Base-by-base conservation (phyloP, 2,797 vertebrate genomes). In the Ctenochaetus hawaiiensis region DNA sequence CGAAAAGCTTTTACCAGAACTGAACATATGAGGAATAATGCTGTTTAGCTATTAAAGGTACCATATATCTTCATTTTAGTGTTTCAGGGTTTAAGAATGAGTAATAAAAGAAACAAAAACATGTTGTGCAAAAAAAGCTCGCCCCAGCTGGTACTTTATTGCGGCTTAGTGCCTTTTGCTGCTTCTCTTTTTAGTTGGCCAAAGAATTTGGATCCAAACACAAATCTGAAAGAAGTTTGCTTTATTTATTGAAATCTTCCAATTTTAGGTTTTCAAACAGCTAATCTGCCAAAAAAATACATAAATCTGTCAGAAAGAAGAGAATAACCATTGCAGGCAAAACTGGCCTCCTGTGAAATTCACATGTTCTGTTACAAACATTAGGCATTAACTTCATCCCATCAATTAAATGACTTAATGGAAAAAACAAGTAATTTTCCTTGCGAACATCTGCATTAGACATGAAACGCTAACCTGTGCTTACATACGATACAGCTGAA, bases 321-420 rank as follows among this genome's bases (percentile, higher is more conserved):
- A 45, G 66, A 34, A 34, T 34, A 34, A 34, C 30, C 67, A 12
- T 41, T 26, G 30, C 59, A 61, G 58, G 39, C 30, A 62, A 63
- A 48, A 78, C 62, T 62, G 44, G 78, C 68, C 64, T 83, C 67
- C 63, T 51, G 66, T 45, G 54, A 69, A 77, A 77, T 49, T 64
- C 47, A 72, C 70, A 58, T 71, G 72, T 76, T 78, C 77, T 90
- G 78, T 70, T 83, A 67, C 63, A 86, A 82, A 78, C 80, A 90
- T 85, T 45, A 83, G 48, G 51, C 54, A 60, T 64, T 47, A 20
- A 7, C 41, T 74, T 80, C 44, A 83, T 66, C 71, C 68, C 54
- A 82, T 87, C 72, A 69, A 75, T 70, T 78, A 76, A 74, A 81
- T 67, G 39, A 78, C 52, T 49, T 54, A 49, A 71, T 48, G 62